Conservation (phyloP, 2,797 vertebrate species). For the Benthosema pterotum region DNA sequence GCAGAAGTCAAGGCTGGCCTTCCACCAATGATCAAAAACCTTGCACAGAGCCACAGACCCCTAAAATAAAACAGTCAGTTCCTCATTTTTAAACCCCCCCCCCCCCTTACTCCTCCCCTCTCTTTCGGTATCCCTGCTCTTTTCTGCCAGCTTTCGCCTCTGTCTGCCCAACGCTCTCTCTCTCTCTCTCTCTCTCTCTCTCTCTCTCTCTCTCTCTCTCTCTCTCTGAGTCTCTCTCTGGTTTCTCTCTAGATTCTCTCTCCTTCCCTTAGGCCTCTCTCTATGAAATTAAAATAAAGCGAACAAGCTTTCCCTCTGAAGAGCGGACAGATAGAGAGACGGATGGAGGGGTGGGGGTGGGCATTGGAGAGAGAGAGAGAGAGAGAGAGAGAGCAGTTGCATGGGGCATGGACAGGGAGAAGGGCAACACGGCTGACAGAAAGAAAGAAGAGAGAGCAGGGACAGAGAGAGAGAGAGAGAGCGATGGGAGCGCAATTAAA, state of each 20-base stretch:
- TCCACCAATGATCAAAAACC: constrained; percentile 68
- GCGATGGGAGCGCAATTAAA: constrained; percentile 84
- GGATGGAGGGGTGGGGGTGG: constrained; percentile 44
- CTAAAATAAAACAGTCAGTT: constrained; percentile 68
- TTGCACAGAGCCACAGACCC: constrained; percentile 61
- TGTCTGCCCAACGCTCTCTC: no score
- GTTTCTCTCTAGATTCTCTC: constrained; percentile 46
- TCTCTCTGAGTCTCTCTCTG: constrained; percentile 51
- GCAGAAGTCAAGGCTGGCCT: constrained; percentile 53
- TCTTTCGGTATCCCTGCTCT: constrained; percentile 61
- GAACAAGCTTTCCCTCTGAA: constrained; percentile 84
- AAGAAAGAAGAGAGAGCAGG: constrained; percentile 65
- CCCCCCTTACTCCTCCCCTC: constrained; percentile 57
- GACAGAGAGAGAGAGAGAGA: constrained; percentile 46
- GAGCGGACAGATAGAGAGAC: constrained; percentile 77
- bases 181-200: background rate
- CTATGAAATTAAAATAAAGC: constrained; percentile 84
- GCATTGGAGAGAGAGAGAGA: constrained; percentile 67
- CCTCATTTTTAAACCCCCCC: constrained; percentile 57
- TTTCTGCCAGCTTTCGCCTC: no score
- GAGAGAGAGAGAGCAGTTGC: constrained; percentile 56
- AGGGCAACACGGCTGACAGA: constrained; percentile 37
- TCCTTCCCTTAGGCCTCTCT: constrained; percentile 72
- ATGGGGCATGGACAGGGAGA: constrained; percentile 58
- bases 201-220: constrained; percentile 52